Evolutionary conservation across 2,888 invertebrate genomes (phyloP).

Genomic region (Drosophila birchii): DNA sequence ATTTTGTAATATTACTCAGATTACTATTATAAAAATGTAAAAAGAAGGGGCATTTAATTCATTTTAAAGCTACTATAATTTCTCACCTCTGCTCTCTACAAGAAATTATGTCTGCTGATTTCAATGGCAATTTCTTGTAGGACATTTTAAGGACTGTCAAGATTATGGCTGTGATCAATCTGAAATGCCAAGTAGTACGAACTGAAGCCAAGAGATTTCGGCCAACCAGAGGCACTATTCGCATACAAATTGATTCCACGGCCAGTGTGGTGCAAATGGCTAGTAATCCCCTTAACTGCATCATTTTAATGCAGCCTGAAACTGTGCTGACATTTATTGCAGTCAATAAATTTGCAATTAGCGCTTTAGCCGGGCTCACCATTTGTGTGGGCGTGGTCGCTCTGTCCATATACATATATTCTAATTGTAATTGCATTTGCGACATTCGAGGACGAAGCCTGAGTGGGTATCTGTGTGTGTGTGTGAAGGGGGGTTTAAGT

Average conservation of each 20-base stretch:
- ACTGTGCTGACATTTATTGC: conserved; percentile 70
- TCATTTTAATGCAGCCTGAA: conserved; percentile 54
- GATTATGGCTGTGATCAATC: conserved; percentile 19
- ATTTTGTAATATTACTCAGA: too few relatives aligned
- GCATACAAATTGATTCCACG: conserved; percentile 28
- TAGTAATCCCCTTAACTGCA: conserved; percentile 38
- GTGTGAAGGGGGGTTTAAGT: conserved; percentile 36
- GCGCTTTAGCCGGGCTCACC: conserved; percentile 32
- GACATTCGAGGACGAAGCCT: conserved; percentile 26
- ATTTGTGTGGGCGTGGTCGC: conserved; percentile 29
- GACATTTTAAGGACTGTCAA: neutral
- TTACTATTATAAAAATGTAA: too few relatives aligned
- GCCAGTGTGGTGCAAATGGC: conserved; percentile 10
- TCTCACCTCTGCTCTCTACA: neutral
- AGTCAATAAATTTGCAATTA: conserved; percentile 73
- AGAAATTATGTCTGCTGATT: neutral
- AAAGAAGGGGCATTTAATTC: neutral
- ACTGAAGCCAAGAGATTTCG: neutral
- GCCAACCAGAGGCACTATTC: neutral
- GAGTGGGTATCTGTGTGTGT: conserved; percentile 32
- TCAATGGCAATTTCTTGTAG: neutral
- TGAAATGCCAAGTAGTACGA: neutral
- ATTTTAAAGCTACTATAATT: neutral
- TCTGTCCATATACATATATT: conserved; percentile 34
- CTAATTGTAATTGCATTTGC: conserved; percentile 55